Conservation (phyloP, 2,113 vertebrate genomes). For the Bambusicola thoracicus region DNA sequence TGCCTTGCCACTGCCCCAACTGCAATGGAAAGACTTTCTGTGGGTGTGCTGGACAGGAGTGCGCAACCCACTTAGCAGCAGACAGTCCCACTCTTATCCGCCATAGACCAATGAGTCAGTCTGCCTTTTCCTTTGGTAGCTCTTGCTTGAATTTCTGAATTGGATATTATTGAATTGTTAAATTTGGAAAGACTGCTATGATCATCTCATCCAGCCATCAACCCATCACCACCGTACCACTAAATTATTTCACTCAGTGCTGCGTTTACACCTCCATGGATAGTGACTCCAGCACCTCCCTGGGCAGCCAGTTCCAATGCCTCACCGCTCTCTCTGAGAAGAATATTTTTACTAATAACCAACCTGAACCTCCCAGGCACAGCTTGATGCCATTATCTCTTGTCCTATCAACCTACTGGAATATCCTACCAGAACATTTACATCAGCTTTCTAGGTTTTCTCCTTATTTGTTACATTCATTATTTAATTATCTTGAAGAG, state of each 20-base stretch:
- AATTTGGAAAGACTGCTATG: too few relatives aligned
- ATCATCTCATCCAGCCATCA: too few relatives aligned
- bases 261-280: too few relatives aligned
- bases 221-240: too few relatives aligned
- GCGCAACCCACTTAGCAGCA: accelerated
- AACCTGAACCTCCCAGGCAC: too few relatives aligned
- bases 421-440: not conserved
- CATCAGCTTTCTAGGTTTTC: not conserved
- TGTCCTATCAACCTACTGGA: too few relatives aligned
- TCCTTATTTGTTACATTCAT: not conserved
- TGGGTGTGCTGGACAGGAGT: not conserved
- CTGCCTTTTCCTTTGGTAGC: not conserved
- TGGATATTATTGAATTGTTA: not conserved
- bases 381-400: too few relatives aligned
- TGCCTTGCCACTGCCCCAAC: not conserved
- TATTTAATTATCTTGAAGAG: not conserved
- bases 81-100: not conserved
- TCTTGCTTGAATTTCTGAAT: not conserved
- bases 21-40: not conserved
- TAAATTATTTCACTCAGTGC: too few relatives aligned
- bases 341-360: too few relatives aligned
- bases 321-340: too few relatives aligned
- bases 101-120: not conserved
- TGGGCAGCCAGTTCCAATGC: too few relatives aligned
- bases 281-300: too few relatives aligned